Evolutionary conservation across 2,113 vertebrate genomes (phyloP).

Genomic region (Phocoena sinus): DNA sequence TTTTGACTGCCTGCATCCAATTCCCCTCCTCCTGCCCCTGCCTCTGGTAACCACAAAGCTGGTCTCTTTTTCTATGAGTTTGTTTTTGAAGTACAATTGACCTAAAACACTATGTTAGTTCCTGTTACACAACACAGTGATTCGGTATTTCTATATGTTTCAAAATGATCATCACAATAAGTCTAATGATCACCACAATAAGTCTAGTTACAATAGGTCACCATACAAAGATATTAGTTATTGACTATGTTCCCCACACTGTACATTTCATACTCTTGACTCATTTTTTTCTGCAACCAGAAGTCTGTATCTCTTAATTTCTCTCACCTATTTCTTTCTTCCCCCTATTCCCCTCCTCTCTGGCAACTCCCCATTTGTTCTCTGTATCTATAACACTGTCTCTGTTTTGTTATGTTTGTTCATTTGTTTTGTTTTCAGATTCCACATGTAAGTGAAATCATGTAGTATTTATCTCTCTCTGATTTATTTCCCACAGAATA

Average conservation of each 20-base stretch:
- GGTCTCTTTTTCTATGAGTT: background rate
- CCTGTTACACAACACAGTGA: background rate
- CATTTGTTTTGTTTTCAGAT: background rate
- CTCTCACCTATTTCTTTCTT: background rate
- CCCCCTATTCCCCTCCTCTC: background rate
- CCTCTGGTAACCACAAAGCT: background rate
- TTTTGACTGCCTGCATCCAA: background rate
- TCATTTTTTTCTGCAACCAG: background rate
- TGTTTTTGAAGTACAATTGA: background rate
- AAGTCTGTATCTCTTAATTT: background rate
- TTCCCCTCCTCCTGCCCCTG: background rate
- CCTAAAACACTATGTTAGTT: background rate
- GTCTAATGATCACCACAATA: background rate
- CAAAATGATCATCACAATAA: background rate
- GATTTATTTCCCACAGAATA: background rate
- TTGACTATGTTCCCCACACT: background rate
- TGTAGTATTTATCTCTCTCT: background rate
- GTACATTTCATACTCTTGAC: background rate
- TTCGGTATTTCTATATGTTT: background rate
- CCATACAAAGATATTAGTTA: background rate
- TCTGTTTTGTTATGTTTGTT: background rate
- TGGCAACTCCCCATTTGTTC: background rate
- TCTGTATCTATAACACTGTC: background rate
- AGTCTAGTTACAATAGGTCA: background rate
- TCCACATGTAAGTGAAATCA: background rate